phyloP scores from a whole-genome alignment of 2,113 vertebrate genomes.

The Cyprinodon variegatus region DNA sequence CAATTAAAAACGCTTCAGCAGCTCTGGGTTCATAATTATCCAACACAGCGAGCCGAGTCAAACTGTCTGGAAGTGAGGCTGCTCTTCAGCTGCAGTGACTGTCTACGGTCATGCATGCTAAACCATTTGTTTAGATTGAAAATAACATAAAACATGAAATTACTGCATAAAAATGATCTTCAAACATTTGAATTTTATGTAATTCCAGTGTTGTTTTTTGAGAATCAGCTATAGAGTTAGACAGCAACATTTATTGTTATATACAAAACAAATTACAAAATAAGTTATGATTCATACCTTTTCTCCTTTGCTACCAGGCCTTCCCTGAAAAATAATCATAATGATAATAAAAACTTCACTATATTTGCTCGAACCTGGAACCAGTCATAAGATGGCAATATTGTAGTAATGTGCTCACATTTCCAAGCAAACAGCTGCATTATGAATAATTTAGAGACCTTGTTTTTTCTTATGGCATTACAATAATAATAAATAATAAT shows the following conservation, averaged over 20 bases:
- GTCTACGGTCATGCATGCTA: not conserved
- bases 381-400: too few species aligned
- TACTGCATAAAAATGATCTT: not conserved
- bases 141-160: not conserved
- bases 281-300: constrained; percentile 57
- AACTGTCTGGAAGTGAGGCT: not conserved
- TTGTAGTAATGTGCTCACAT: too few species aligned
- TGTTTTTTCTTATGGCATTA: too few species aligned
- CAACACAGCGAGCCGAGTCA: not conserved
- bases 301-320: constrained; percentile 66
- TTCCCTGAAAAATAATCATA: constrained; percentile 57
- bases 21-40: not conserved
- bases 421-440: too few species aligned
- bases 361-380: too few species aligned
- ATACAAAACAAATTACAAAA: not conserved
- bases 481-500: too few species aligned
- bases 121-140: not conserved
- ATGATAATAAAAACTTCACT: too few species aligned
- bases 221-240: too few species aligned
- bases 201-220: not conserved
- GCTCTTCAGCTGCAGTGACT: not conserved
- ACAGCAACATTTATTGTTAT: too few species aligned
- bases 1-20: too few species aligned
- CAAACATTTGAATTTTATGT: not conserved
- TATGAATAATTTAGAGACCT: too few species aligned